A percentile compares a stretch with the other conserved stretches of the same genome.
phyloP scores from a whole-genome alignment of 2,113 vertebrate genomes.

The Melanerpes aurifrons region DNA sequence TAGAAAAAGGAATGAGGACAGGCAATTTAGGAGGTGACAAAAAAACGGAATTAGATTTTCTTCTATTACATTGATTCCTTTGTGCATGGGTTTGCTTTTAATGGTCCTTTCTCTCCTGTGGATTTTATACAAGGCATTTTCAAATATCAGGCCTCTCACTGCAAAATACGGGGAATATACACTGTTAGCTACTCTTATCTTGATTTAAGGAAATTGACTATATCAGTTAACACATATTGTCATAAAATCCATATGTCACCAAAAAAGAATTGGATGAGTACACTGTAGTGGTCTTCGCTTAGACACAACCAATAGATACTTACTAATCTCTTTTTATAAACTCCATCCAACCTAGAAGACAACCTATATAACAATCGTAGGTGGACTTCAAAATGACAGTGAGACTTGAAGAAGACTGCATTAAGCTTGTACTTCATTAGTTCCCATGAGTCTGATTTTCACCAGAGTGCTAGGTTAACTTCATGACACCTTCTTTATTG shows the following conservation, averaged over 20 bases:
- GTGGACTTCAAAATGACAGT: constrained; percentile 36
- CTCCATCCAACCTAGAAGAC: constrained; percentile 6
- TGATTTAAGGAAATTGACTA: background rate
- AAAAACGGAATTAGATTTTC: background rate
- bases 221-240: background rate
- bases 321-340: constrained; percentile 32
- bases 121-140: background rate
- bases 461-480: constrained; percentile 7
- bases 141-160: background rate
- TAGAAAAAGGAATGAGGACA: background rate
- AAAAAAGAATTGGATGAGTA: background rate
- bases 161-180: background rate
- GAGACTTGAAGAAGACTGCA: constrained; percentile 7
- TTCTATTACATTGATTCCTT: background rate
- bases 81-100: background rate
- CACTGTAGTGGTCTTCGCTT: background rate
- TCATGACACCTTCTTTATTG: background rate
- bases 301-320: background rate
- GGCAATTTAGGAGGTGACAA: background rate
- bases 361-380: background rate
- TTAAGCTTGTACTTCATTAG: constrained; percentile 14
- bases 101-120: accelerated
- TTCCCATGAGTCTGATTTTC: constrained; percentile 27
- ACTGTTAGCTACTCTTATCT: background rate
- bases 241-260: background rate